These are phyloP conservation scores for Achroia grisella DNA, from an alignment of 1,140 invertebrate species.

Conservation along the genomic window DNA sequence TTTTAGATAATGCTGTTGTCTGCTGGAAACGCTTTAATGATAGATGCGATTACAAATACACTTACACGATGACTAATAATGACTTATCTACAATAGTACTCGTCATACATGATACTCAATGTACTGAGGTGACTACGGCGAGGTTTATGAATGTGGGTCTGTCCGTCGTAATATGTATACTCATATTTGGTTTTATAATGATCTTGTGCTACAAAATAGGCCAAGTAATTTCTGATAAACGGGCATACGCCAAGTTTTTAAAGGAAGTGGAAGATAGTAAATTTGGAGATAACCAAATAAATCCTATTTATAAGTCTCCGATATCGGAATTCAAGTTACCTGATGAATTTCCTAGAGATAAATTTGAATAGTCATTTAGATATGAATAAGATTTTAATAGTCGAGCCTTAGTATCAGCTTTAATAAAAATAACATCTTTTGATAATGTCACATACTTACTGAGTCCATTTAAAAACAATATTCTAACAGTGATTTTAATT, in stretches of 20 bases:
- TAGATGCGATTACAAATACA: slow-evolving; percentile 71
- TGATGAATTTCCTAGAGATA: slow-evolving; percentile 59
- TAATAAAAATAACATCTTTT: no score
- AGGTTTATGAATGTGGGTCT: slow-evolving; percentile 45
- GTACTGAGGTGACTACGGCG: slow-evolving; percentile 50
- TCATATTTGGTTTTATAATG: slow-evolving; percentile 58
- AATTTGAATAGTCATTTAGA: slow-evolving; percentile 29
- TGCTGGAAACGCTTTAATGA: slow-evolving; percentile 60
- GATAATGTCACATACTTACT: no score
- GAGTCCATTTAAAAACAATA: no score
- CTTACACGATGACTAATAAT: slow-evolving; percentile 40
- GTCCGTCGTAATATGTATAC: slow-evolving; percentile 55
- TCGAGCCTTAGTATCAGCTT: no score
- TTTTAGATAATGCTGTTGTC: slow-evolving; percentile 16
- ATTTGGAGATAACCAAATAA: slow-evolving; percentile 56
- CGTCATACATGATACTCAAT: slow-evolving; percentile 50
- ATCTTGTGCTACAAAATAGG: slow-evolving; percentile 59
- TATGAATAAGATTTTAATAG: no score
- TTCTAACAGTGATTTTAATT: no score
- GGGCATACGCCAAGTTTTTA: slow-evolving; percentile 68
- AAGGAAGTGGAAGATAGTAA: slow-evolving; percentile 52
- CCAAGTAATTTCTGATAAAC: slow-evolving; percentile 62
- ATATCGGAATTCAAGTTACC: slow-evolving; percentile 71
- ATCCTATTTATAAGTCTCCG: slow-evolving; percentile 74
- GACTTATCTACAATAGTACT: slow-evolving; percentile 46